phyloP scores from a whole-genome alignment of 2,113 vertebrate genomes.

The Daubentonia madagascariensis region DNA sequence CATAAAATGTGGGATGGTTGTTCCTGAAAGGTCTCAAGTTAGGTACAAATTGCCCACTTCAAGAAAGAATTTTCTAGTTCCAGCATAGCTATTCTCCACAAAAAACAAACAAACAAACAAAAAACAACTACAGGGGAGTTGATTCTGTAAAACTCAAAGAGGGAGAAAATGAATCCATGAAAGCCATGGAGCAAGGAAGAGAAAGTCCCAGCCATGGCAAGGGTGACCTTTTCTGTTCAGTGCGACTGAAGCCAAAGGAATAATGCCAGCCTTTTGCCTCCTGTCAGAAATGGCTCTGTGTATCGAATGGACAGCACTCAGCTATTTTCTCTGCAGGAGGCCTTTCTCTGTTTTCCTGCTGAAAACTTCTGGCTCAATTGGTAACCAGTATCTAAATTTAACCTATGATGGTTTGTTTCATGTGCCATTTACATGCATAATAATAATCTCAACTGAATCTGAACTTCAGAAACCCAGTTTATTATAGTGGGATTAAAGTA shows the following conservation, averaged over 20 bases:
- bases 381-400: background rate
- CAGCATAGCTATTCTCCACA: background rate
- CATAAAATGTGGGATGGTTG: background rate
- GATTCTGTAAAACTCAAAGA: background rate
- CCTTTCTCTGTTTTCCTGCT: constrained; percentile 51
- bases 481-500: background rate
- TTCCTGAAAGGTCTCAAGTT: background rate
- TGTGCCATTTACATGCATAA: background rate
- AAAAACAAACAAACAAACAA: background rate
- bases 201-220: background rate
- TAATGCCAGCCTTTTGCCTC: constrained; percentile 29
- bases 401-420: background rate
- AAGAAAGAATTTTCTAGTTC: background rate
- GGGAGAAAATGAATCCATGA: background rate
- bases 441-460: background rate
- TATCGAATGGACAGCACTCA: background rate
- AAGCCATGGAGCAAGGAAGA: background rate
- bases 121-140: background rate
- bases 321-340: background rate
- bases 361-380: constrained; percentile 13
- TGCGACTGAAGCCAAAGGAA: background rate
- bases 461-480: background rate
- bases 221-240: background rate
- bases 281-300: constrained; percentile 37
- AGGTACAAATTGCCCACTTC: background rate